Percentiles rank a stretch among this genome's conserved stretches.
These are phyloP conservation scores for Callocephalon fimbriatum DNA, from an alignment of 2,113 vertebrate genomes.

Conservation along the genomic window DNA sequence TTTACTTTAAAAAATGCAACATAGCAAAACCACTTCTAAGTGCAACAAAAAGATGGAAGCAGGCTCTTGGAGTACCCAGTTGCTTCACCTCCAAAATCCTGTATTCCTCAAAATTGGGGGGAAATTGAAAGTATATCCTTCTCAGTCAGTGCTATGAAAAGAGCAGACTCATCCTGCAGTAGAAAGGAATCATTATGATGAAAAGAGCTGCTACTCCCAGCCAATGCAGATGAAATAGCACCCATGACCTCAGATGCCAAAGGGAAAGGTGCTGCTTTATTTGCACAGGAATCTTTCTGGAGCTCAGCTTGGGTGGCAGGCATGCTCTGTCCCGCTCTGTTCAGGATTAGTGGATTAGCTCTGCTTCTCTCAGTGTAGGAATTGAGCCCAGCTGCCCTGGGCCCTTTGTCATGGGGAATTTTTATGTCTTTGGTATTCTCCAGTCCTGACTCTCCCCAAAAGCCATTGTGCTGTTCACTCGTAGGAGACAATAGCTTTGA, in stretches of 20 bases:
- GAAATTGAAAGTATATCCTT: background rate
- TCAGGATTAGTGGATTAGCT: constrained; percentile 93
- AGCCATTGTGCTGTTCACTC: constrained; percentile 80
- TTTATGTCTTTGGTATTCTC: constrained; percentile 71
- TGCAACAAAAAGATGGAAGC: background rate
- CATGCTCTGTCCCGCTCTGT: constrained; percentile 78
- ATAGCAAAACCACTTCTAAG: background rate
- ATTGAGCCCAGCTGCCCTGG: constrained; percentile 86
- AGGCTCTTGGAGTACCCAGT: background rate
- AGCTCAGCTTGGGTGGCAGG: constrained; percentile 84
- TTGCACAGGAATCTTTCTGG: constrained; percentile 89
- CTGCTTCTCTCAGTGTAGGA: constrained; percentile 80
- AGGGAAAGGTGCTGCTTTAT: constrained; percentile 86
- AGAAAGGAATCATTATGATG: constrained; percentile 18
- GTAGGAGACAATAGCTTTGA: constrained; percentile 80
- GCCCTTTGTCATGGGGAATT: constrained; percentile 90
- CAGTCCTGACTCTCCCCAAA: constrained; percentile 53
- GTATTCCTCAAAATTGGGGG: background rate
- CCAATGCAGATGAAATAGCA: constrained; percentile 20
- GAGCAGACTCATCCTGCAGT: constrained; percentile 30
- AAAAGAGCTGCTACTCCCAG: background rate
- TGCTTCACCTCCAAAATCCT: background rate
- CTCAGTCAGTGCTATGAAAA: constrained; percentile 2
- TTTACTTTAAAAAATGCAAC: background rate
- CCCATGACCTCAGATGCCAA: constrained; percentile 75